Evolutionary conservation across 1,140 invertebrate species (phyloP), one percentile per base, ranked within the genome.

Genomic region (Heliconius eleuchia): DNA sequence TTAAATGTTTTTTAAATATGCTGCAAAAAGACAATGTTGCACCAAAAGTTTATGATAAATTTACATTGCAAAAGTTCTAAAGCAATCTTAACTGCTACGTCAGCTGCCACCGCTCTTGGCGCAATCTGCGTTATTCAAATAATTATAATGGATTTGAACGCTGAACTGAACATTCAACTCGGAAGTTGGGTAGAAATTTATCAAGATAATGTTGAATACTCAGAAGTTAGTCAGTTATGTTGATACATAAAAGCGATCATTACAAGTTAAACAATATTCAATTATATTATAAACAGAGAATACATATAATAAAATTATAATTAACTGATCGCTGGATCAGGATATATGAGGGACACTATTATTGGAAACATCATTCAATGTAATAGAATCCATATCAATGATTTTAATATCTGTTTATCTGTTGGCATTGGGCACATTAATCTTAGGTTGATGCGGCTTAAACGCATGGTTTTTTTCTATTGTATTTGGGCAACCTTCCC

Each of bases 31-130:
- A 66, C 60, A 66, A 66, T 66, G 23, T 27, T 66, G 60, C 11
- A 66, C 60, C 11, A 66, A 66, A 27, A 30, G 60, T 66, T 66
- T 66, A 66, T 16, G 60, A 30, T 3, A 66, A 66, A 66, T 66
- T 27, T 66, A 16, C 23, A 66, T 66, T 27, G 60, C 23, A 27
- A 66, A 66, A 66, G 60, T 66, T 66, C 9, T 16, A 27, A 66
- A 66, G 60, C n/a, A 66, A 16, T 66, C 60, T 66, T 66, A 66
- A 66, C 60, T 66, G 60, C 60, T 27, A 30, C 60, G 60, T 66
- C 60, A 66, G 60, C 27, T 66, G 60, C 60, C 60, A 30, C 60
- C 23, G 60, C 23, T 66, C 60, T 66, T 66, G 23, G 60, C 27
- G 60, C 60, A 23, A 57, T 57, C 27, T 27, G 23, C 23, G 60